Percentiles rank a stretch among this genome's conserved stretches.
Conservation (phyloP, 2,888 invertebrate genomes). For the Philereme vetulata region DNA sequence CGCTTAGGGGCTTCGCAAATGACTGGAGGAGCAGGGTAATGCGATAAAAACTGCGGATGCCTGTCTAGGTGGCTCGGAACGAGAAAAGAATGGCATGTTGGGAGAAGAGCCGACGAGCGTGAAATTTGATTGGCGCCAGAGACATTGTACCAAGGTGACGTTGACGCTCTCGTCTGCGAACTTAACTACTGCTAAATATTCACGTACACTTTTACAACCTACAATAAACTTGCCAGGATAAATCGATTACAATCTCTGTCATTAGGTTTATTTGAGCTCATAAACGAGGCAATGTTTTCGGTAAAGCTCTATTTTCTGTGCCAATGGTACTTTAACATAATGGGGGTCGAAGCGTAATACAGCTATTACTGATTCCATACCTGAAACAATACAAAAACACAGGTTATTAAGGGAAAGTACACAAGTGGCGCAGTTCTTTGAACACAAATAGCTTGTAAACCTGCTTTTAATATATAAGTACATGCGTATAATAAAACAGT, state of each 20-base stretch:
- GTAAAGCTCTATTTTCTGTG: slow-evolving; percentile 25
- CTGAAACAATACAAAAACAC: slow-evolving; percentile 27
- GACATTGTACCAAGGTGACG: slow-evolving; percentile 45
- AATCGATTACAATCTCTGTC: slow-evolving; percentile 38
- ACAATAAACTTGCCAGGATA: slow-evolving; percentile 33
- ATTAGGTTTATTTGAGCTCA: slow-evolving; percentile 34
- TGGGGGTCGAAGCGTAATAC: slow-evolving; percentile 16
- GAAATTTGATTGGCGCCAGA: slow-evolving; percentile 65
- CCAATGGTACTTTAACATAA: slow-evolving; percentile 24
- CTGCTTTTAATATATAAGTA: no score
- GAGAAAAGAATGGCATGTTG: slow-evolving; percentile 60
- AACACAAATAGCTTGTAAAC: no score
- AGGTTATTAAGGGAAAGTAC: neutral
- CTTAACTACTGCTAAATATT: slow-evolving; percentile 34
- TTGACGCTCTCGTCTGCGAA: slow-evolving; percentile 31
- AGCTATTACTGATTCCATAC: slow-evolving; percentile 24
- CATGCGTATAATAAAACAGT: no score
- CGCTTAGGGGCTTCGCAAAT: slow-evolving; percentile 70
- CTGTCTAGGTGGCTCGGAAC: slow-evolving; percentile 52
- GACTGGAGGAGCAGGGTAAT: slow-evolving; percentile 64
- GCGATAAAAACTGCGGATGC: slow-evolving; percentile 71
- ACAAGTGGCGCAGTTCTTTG: neutral
- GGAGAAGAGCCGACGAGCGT: slow-evolving; percentile 58
- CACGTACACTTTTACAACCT: slow-evolving; percentile 32
- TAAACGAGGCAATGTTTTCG: slow-evolving; percentile 29